A percentile compares a stretch with the other conserved stretches of the same genome.
Evolutionary conservation across 2,113 vertebrate species (phyloP).

Genomic region (Barnardius zonarius): DNA sequence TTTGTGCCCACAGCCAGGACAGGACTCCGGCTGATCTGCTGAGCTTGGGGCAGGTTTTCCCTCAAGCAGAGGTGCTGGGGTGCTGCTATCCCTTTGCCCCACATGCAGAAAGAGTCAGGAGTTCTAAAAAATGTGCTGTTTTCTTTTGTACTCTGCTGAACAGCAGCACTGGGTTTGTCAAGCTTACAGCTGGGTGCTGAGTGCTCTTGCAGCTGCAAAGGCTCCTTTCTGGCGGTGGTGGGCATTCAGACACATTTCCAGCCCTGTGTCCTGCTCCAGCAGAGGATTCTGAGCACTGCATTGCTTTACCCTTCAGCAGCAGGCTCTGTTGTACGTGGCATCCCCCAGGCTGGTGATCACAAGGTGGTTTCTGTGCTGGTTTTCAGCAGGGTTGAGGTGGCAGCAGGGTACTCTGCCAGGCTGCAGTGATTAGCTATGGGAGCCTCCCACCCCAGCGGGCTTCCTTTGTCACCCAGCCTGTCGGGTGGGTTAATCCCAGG

Average conservation of each 20-base stretch:
- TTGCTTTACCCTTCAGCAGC: not conserved
- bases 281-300: not conserved
- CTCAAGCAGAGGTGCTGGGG: not conserved
- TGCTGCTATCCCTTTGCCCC: not conserved
- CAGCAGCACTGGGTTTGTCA: rapidly evolving
- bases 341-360: not conserved
- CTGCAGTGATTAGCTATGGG: not conserved
- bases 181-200: not conserved
- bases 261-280: not conserved
- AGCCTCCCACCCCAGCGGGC: not conserved
- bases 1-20: not conserved
- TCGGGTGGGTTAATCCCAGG: not conserved
- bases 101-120: not conserved
- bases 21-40: not conserved
- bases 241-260: rapidly evolving
- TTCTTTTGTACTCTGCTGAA: not conserved
- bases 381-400: not conserved
- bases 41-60: not conserved
- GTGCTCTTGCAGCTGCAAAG: not conserved
- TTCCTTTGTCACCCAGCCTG: not conserved
- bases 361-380: not conserved
- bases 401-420: not conserved
- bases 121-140: not conserved
- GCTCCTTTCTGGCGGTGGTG: not conserved
- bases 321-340: not conserved